phyloP scores from a whole-genome alignment of 2,888 invertebrate species.

The Ophioninae sp. region DNA sequence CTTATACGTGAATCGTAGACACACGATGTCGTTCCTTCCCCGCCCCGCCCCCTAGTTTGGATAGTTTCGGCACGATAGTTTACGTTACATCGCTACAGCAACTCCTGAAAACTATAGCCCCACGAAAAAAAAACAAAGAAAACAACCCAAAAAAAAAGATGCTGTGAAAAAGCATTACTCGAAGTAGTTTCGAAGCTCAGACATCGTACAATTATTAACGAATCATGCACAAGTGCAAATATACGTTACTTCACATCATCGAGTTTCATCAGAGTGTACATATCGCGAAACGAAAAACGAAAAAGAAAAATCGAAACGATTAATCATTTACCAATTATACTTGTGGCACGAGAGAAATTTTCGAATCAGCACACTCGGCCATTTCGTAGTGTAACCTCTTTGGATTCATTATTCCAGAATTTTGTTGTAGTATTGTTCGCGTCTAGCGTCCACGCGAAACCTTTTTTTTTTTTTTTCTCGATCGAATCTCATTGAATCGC shows the following conservation, averaged over 20 bases:
- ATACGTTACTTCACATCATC: not conserved
- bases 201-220: constrained; percentile 13
- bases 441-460: no score
- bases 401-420: not conserved
- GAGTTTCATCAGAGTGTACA: not conserved
- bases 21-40: not conserved
- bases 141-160: constrained; percentile 46
- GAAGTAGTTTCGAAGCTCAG: constrained; percentile 48
- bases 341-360: not conserved
- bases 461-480: not conserved
- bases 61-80: constrained; percentile 60
- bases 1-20: constrained; percentile 18
- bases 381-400: not conserved
- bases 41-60: constrained; percentile 40
- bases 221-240: constrained; percentile 35
- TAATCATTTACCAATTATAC: not conserved
- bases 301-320: no score
- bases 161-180: constrained; percentile 78
- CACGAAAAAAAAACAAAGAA: constrained; percentile 30
- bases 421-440: not conserved
- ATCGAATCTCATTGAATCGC: not conserved
- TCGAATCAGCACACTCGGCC: not conserved
- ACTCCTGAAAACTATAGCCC: constrained; percentile 44
- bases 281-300: not conserved
- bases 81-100: constrained; percentile 55